Percentiles rank a stretch among this genome's conserved stretches.
phyloP scores from a whole-genome alignment of 35 echinoderm and acorn worm species.

The Holothuria glaberrima region DNA sequence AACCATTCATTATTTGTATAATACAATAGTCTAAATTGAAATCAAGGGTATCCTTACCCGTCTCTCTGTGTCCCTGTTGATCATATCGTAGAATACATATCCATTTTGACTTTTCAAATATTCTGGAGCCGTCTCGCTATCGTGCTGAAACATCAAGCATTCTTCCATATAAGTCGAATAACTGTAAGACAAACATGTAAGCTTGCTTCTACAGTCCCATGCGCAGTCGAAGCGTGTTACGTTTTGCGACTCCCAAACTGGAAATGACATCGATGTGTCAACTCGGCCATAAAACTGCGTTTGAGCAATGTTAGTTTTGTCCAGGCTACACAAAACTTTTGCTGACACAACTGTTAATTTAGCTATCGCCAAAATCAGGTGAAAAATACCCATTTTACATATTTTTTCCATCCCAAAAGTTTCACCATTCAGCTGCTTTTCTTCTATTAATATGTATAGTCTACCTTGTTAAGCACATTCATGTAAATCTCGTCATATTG shows the following conservation, averaged over 20 bases:
- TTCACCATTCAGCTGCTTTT: no score
- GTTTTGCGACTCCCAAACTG: not conserved
- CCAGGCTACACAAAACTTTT: not conserved
- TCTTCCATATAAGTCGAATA: constrained; percentile 28
- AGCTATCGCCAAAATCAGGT: no score
- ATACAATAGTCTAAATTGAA: no score
- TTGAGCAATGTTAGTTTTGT: not conserved
- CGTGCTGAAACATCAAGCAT: constrained; percentile 12
- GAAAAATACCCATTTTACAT: no score
- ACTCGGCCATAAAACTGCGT: constrained; percentile 8
- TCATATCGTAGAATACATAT: constrained; percentile 19
- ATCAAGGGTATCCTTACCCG: not conserved
- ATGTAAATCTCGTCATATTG: no score
- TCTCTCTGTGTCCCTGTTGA: not conserved
- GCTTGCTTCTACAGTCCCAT: not conserved
- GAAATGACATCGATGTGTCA: constrained; percentile 18
- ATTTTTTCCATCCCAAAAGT: no score
- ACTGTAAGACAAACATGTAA: constrained; percentile 20
- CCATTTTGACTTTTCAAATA: not conserved
- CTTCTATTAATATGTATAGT: no score
- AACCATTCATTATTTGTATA: no score
- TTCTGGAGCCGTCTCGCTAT: constrained; percentile 39
- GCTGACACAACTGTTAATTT: not conserved
- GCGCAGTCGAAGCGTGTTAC: constrained; percentile 14
- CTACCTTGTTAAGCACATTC: no score